Evolutionary conservation across 1,140 invertebrate genomes (phyloP), one percentile per base, ranked within the genome.

Genomic region (Cyrtorhinus lividipennis): DNA sequence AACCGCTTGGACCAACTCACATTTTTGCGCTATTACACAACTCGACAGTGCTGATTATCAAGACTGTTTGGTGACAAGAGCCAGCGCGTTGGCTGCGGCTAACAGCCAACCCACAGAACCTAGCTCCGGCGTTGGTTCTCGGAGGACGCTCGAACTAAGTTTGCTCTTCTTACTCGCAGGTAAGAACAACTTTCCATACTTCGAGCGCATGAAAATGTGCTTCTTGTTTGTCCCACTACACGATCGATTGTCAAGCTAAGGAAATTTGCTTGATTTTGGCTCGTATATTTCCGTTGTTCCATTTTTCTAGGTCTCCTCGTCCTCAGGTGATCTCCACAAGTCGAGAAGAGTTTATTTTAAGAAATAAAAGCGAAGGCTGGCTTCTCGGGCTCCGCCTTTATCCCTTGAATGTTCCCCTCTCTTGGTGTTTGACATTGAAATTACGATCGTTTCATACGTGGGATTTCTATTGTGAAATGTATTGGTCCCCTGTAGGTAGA

Each of bases 11-110:
- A 61, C 57, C 22, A 79, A 84, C 64, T 80, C 83, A 27, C 89
- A 92, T 72, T 87, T 84, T 72, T 92, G 89, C 72, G 85, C 88
- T 22, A 88, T 92, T 63, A 89, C 85, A 0, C 76, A 87, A 13
- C 76, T 90, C 12, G 86, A 89, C 73, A 85, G 82, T 69, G 76
- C 79, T 27, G 81, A 85, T 66, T 90, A 85, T 73, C 80, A 78
- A 62, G 74, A 80, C 58, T 90, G 87, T 71, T 77, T 87, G 60
- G 81, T 85, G 64, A 82, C 83, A 30, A 83, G 84, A 56, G 83
- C 86, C 20, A 83, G 82, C 68, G 83, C 84, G 38, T 71, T 86
- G 27, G 80, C 82, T 53, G 63, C 63, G 23, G 61, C 53, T n/a
- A 63, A 48, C 2, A 24, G 23, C 15, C 45, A 20, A 27, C 56